phyloP scores from a whole-genome alignment of 2,113 vertebrate species.

The Microcebus lehilahytsara region DNA sequence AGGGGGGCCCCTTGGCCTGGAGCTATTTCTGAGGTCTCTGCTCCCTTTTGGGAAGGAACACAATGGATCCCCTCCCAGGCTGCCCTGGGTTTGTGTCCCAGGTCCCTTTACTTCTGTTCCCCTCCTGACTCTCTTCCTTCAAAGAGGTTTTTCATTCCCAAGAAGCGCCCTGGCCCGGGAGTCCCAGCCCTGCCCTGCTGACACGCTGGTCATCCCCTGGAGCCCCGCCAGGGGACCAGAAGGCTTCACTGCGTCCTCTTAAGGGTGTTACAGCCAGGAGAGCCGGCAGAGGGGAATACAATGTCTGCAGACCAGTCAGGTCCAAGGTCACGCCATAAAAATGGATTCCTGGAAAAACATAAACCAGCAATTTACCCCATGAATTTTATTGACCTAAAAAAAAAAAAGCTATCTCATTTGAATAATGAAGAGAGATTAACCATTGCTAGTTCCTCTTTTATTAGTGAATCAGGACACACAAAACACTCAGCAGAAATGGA shows the following conservation, averaged over 20 bases:
- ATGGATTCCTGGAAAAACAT: slow-evolving; percentile 46
- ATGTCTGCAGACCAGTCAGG: neutral
- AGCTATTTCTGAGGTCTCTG: neutral
- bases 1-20: neutral
- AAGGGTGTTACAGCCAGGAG: neutral
- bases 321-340: slow-evolving; percentile 48
- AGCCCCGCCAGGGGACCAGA: neutral
- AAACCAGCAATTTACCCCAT: slow-evolving; percentile 44
- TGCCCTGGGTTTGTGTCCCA: neutral
- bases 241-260: neutral
- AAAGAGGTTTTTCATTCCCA: neutral
- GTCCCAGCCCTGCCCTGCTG: neutral
- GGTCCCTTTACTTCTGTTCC: neutral
- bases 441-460: neutral
- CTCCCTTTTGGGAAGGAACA: neutral
- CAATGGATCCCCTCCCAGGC: too few relatives aligned
- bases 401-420: slow-evolving; percentile 13
- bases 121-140: slow-evolving; percentile 1
- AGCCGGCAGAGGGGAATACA: neutral
- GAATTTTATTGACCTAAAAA: neutral
- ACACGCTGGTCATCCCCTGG: neutral
- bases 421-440: neutral
- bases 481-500: neutral
- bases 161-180: neutral
- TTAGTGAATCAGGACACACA: slow-evolving; percentile 11